Base-by-base conservation (phyloP, 2,888 invertebrate species). In the Salticus scenicus region DNA sequence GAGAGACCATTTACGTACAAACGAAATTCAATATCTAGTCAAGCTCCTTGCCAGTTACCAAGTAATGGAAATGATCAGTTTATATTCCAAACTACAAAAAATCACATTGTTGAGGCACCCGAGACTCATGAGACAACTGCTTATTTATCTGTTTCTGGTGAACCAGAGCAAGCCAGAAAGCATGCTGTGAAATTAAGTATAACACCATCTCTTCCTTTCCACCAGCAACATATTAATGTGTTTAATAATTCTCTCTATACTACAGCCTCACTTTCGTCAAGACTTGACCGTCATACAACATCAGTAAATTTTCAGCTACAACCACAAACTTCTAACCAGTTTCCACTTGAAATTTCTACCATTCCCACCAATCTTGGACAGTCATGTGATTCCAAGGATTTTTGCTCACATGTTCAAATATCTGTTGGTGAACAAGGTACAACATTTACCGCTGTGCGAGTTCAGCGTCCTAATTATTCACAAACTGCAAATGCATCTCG, bases 371-470 rank as follows among this genome's bases (percentile, higher is more conserved):
- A 81, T 42, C 42, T 79, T 10, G 79, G 31, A 27, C 41, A 31
- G n/a, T 75, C 80, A 0, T 64, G 77, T 27, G 33, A 71, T 24
- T 64, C 57, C 14, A 42, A 51, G 20, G 77, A 87, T 57, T 87
- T 82, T 51, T 75, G 81, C 14, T 87, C 87, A 1, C 87, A 87
- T 42, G 78, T 87, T 69, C 87, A 82, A 20, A 87, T 87, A 77
- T 87, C 87, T 17, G 81, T 87, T 24, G 81, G 57, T 17, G 51
- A 81, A 1, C 76, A 77, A 33, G 87, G 87, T 24, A 74, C 87
- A 5, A 78, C 87, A 0, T 81, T 87, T 30, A 87, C 87, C 0
- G 87, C 87, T 31, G 51, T 82, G 14, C 67, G 87, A 41, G 51
- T 78, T 17, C 87, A 87, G 31, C 37, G 80, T 31, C 80, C 80